Percentiles rank a stretch among this genome's conserved stretches.
Conservation (phyloP, 2,888 invertebrate species). For the Amblyteles armatorius region DNA sequence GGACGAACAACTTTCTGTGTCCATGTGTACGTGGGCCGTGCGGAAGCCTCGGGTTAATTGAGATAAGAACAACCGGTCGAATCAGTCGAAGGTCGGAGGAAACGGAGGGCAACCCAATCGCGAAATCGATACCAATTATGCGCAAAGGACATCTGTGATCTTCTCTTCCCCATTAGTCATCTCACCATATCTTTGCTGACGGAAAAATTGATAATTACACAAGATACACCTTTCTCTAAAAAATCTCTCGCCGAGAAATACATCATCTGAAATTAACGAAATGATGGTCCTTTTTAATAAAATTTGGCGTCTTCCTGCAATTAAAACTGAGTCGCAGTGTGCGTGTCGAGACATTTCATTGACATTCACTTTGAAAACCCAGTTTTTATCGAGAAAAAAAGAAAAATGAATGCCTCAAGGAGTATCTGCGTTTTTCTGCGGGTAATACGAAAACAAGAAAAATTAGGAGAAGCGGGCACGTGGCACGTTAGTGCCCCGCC, state of each 20-base stretch:
- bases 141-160: not conserved
- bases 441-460: constrained; percentile 48
- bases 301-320: not conserved
- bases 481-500: constrained; percentile 55
- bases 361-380: not conserved
- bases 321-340: not conserved
- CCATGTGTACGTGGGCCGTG: not conserved
- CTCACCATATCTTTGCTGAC: not conserved
- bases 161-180: not conserved
- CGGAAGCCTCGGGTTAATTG: constrained; percentile 57
- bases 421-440: constrained; percentile 37
- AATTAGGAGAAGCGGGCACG: constrained; percentile 52
- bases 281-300: not conserved
- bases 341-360: not conserved
- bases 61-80: constrained; percentile 57
- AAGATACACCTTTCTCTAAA: not conserved
- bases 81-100: constrained; percentile 27
- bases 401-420: constrained; percentile 2
- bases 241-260: not conserved
- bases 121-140: not conserved
- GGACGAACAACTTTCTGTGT: constrained; percentile 30
- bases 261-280: not conserved
- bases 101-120: not conserved
- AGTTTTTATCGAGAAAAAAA: not conserved
- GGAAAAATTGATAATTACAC: not conserved